Evolutionary conservation across 2,797 vertebrate genomes (phyloP), one percentile per base, ranked within the genome.

Genomic region (Trachops cirrhosus): DNA sequence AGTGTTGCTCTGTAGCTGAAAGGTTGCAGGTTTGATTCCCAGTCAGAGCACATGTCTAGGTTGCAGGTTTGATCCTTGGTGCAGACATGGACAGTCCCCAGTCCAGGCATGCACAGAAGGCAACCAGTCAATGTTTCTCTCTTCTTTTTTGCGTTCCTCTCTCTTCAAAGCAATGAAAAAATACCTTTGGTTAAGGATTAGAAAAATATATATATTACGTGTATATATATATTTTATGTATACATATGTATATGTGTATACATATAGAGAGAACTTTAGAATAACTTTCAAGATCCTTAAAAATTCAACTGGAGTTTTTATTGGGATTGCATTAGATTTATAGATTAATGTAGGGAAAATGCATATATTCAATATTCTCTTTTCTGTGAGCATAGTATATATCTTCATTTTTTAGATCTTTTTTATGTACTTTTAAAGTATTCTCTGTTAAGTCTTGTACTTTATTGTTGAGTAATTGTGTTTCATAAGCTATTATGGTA

Each of bases 361-460:
- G 22, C 37, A 73, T 29, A 22, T 87, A 83, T 92, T 90, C 14
- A 91, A 2, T 79, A 44, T 62, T 80, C 2, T 48, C 14, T 74
- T 93, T 57, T 54, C 9, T 70, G 0, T 95, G 46, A 89, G 21
- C 32, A 24, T 48, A 6, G 15, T 87, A 37, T 71, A 26, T 75
- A 39, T 77, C 39, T 94, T 21, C 62, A 37, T 82, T 82, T 95
- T 89, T 71, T 59, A 94, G 37, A 54, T 82, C 29, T 74, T 95
- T 80, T 75, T 73, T 52, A 67, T 92, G 8, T 91, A 34, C 34
- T 91, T 87, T 89, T 86, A 73, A 94, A 68, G 79, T 88, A 79
- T 70, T 82, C 22, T 78, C 24, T 41, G 22, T 70, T 70, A 73
- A 52, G n/a, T 78, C 24, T 46, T 91, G 6, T 46, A 67, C 15